Conservation (phyloP, 1,140 invertebrate genomes). For the Cotesia chilonis region DNA sequence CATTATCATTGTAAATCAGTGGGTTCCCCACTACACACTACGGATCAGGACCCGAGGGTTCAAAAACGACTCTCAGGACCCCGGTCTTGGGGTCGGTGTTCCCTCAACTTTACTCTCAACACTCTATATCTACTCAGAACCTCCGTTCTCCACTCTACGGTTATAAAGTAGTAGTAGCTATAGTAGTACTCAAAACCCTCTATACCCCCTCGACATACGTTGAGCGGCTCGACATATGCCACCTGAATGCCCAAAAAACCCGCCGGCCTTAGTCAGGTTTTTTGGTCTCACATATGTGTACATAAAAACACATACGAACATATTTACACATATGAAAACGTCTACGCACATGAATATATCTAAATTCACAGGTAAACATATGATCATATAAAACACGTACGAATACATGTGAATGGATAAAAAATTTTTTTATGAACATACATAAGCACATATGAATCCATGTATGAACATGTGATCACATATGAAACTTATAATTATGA, state of each 20-base stretch:
- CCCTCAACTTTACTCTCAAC: too few species aligned
- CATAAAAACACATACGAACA: not conserved
- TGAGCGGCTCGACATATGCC: slow-evolving; percentile 57
- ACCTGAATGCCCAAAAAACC: slow-evolving; percentile 58
- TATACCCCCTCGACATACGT: slow-evolving; percentile 30
- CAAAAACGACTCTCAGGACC: not conserved
- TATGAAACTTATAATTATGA: too few species aligned
- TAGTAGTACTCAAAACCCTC: slow-evolving; percentile 5
- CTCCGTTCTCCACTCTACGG: not conserved
- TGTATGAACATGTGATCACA: too few species aligned
- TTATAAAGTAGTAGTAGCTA: too few species aligned
- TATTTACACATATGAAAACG: too few species aligned
- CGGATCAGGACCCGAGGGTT: slow-evolving; percentile 45
- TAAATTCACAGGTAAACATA: too few species aligned
- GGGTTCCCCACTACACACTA: slow-evolving; percentile 42
- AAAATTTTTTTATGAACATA: too few species aligned
- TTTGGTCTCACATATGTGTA: slow-evolving; percentile 45
- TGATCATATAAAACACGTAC: too few species aligned
- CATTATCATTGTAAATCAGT: not conserved
- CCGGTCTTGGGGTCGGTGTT: slow-evolving; percentile 4
- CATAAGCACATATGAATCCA: too few species aligned
- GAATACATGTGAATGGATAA: too few species aligned
- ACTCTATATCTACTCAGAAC: not conserved
- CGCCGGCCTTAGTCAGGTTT: slow-evolving; percentile 56
- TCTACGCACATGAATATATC: too few species aligned